These are phyloP conservation scores for Cervus canadensis DNA, from an alignment of 2,113 vertebrate species.

Conservation along the genomic window DNA sequence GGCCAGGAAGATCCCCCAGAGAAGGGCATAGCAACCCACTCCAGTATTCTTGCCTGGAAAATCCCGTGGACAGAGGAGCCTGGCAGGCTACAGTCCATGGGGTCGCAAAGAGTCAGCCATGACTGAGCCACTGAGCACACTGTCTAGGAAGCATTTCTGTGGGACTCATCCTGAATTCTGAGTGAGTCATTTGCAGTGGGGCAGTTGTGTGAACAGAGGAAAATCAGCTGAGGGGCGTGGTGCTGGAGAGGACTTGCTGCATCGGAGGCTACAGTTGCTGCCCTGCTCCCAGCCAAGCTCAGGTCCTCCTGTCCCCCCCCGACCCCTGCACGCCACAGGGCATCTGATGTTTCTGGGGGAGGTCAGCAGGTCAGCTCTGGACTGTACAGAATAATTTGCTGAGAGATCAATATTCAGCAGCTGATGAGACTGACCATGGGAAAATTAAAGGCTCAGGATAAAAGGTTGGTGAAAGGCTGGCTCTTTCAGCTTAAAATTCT, in stretches of 20 bases:
- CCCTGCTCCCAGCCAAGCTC: neutral
- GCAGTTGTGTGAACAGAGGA: neutral
- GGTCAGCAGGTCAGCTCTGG: constrained; percentile 33
- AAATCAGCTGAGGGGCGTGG: constrained; percentile 6
- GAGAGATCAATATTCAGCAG: constrained; percentile 60
- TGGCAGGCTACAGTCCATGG: neutral
- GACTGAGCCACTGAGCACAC: neutral
- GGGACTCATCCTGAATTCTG: constrained; percentile 41
- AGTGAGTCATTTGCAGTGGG: constrained; percentile 19
- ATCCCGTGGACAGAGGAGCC: neutral
- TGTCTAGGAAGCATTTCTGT: constrained; percentile 16
- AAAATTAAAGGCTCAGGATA: constrained; percentile 65
- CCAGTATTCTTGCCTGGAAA: neutral
- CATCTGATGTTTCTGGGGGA: constrained; percentile 26
- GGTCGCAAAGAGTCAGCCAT: neutral
- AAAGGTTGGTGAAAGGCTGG: constrained; percentile 47
- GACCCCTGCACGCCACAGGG: neutral
- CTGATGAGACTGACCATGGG: constrained; percentile 27
- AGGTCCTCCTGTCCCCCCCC: neutral
- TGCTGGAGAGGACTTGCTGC: neutral
- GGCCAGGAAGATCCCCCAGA: neutral
- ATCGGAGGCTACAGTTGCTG: neutral
- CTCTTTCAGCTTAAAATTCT: constrained; percentile 63
- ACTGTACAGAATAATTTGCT: constrained; percentile 45
- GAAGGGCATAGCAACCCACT: neutral